phyloP scores from a whole-genome alignment of 2,113 vertebrate species.

The Candoia aspera region DNA sequence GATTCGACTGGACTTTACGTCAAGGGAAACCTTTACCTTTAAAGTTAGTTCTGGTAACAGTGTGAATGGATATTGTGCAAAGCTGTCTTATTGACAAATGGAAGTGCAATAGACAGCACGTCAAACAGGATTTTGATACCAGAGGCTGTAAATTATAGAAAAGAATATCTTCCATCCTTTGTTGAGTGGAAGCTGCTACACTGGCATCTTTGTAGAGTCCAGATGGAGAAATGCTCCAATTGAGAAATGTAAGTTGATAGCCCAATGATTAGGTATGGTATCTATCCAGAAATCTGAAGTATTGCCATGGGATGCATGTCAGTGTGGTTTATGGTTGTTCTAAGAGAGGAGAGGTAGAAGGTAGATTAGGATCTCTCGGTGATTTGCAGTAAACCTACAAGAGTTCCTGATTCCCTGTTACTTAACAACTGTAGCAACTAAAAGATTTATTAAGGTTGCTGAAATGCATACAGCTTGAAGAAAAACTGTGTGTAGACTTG shows the following conservation, averaged over 20 bases:
- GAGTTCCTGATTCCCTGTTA: neutral
- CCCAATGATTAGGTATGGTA: conserved; percentile 30
- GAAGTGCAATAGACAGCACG: conserved; percentile 32
- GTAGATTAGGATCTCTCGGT: neutral
- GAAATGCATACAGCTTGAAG: neutral
- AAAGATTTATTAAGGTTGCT: neutral
- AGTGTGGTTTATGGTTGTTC: neutral
- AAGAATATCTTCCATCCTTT: conserved; percentile 36
- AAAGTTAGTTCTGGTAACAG: conserved; percentile 23
- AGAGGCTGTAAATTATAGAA: conserved; percentile 10
- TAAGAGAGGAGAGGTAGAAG: neutral
- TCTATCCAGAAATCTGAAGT: conserved; percentile 14
- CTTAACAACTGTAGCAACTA: neutral
- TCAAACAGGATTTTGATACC: neutral
- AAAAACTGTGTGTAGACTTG: neutral
- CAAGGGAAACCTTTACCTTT: too few species aligned
- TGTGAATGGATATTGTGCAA: neutral
- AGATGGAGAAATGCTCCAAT: conserved; percentile 7
- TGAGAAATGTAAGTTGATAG: conserved; percentile 30
- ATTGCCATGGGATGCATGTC: neutral
- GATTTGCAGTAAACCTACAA: neutral
- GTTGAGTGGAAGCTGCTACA: conserved; percentile 55
- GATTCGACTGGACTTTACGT: too few species aligned
- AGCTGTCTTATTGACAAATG: conserved; percentile 30
- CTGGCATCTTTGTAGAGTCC: conserved; percentile 36